Base-by-base conservation (phyloP, 2,888 invertebrate genomes). In the Entomobrya proxima region DNA sequence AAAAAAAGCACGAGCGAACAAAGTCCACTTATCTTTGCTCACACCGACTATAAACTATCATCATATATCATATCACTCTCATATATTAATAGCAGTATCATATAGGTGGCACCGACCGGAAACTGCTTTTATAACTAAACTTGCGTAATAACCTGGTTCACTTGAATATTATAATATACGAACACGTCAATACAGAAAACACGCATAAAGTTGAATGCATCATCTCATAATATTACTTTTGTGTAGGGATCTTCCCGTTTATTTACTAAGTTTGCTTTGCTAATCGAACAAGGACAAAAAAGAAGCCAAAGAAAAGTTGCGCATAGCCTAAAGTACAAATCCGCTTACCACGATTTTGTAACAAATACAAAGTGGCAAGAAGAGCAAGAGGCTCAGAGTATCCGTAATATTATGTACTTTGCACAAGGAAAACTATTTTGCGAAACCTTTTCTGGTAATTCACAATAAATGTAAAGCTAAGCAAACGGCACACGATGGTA, bases 291-390 rank as follows among this genome's bases (percentile, higher is more conserved):
- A 72, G 72, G 44, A 47, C 27, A 27, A 18, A 15, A 72, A 44
- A 47, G 77, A 77, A 77, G 77, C 77, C 77, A 61, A n/a, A 61
- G 77, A 47, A 77, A 77, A 77, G 27, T 35, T 78, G 67, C 58
- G 78, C 64, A 64, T 67, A 40, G 58, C 50, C 47, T 1, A 35
- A 55, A 55, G 47, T 15, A 72, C 15, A 74, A 78, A 78, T 78
- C 61, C 61, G 76, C 24, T 77, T 77, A 52, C 37, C 58, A 40
- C 13, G 76, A 76, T 75, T 52, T 75, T 76, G 21, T 58, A 24
- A 13, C 47, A 6, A 18, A 35, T 55, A 52, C 30, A 69, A 58
- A 2, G 15, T 24, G 6, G 11, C 13, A 2, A 7, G 1, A 4
- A 58, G 11, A 30, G 15, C 58, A 58, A 9, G 58, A 30, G 30